Evolutionary conservation across 2,888 invertebrate genomes (phyloP).

Genomic region (Argyra leucocephala): DNA sequence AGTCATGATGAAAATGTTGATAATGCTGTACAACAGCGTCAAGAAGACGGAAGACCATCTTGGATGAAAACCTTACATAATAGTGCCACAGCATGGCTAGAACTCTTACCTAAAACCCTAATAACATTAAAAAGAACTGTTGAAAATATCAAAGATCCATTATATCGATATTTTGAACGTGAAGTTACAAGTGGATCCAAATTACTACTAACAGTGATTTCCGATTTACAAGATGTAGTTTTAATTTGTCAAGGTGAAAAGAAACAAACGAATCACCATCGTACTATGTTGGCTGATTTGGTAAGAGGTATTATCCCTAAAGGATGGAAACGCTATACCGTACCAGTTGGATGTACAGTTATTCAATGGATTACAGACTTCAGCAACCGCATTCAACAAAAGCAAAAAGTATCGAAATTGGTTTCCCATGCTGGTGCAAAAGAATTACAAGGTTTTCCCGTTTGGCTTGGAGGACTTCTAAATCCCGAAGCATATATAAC

Average conservation of each 20-base stretch:
- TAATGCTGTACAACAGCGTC: conserved; percentile 34
- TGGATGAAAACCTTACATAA: conserved; percentile 97
- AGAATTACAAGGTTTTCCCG: conserved; percentile 82
- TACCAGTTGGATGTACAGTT: conserved; percentile 86
- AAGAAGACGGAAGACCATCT: conserved; percentile 81
- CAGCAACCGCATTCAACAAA: conserved; percentile 83
- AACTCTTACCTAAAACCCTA: conserved; percentile 73
- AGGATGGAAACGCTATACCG: conserved; percentile 90
- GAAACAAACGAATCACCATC: conserved; percentile 98
- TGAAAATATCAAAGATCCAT: conserved; percentile 96
- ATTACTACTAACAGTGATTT: conserved; percentile 78
- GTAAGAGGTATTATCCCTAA: conserved; percentile 91
- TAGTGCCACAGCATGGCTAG: conserved; percentile 86
- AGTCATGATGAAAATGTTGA: conserved; percentile 55
- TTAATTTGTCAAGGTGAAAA: conserved; percentile 90
- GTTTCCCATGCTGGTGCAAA: conserved; percentile 81
- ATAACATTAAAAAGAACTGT: conserved; percentile 82
- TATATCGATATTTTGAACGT: conserved; percentile 96
- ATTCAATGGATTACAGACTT: conserved; percentile 98
- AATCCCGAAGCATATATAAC: conserved; percentile 99
- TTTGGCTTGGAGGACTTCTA: conserved; percentile 95
- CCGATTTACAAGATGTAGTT: conserved; percentile 81
- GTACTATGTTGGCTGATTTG: conserved; percentile 85
- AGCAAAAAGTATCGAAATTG: conserved; percentile 75
- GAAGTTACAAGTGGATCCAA: conserved; percentile 90